These are phyloP conservation scores for Borostomias antarcticus DNA, from an alignment of 2,797 vertebrate genomes.

Conservation along the genomic window DNA sequence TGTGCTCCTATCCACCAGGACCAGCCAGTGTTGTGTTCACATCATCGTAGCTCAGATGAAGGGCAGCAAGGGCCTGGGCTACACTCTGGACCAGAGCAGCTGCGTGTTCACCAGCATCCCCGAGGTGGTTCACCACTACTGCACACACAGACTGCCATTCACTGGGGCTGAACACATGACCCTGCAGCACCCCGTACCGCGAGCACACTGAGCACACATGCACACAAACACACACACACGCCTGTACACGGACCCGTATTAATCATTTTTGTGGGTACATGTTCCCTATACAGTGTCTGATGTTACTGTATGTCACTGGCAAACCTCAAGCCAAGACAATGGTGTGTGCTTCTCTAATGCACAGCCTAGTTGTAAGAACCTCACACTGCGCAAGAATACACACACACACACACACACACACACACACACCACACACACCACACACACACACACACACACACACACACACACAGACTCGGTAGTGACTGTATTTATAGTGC, in stretches of 20 bases:
- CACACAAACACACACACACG: constrained; percentile 16
- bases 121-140: constrained; percentile 90
- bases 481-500: constrained; percentile 18
- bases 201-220: constrained; percentile 62
- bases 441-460: not conserved
- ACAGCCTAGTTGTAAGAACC: constrained; percentile 37
- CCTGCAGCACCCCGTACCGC: constrained; percentile 84
- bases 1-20: constrained; percentile 57
- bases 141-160: constrained; percentile 90
- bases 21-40: constrained; percentile 94
- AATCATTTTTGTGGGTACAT: not conserved
- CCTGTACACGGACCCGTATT: constrained; percentile 3
- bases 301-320: not conserved
- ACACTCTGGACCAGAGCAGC: constrained; percentile 90
- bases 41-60: constrained; percentile 97
- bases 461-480: constrained; percentile 4
- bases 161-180: constrained; percentile 95
- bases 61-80: constrained; percentile 88
- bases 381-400: constrained; percentile 14
- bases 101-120: constrained; percentile 89
- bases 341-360: constrained; percentile 20
- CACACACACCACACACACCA: not conserved
- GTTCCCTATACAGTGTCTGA: too few relatives aligned
- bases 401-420: not conserved
- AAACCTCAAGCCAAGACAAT: too few relatives aligned